Base-by-base conservation (phyloP, 2,888 invertebrate genomes). In the Cheilosia pagana region DNA sequence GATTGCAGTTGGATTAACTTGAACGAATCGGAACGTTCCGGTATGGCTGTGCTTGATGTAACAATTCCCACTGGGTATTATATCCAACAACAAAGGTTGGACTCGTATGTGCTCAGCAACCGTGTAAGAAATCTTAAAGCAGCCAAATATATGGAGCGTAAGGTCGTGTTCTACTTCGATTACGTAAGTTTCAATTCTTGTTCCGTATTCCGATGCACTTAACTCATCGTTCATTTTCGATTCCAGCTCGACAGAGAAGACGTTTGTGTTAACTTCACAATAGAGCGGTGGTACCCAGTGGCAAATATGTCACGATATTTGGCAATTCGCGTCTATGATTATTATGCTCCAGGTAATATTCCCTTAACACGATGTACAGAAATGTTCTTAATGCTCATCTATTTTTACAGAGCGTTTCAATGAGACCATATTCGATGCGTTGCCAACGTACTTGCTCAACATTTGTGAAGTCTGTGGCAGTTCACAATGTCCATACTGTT, bases 261-360 rank as follows among this genome's bases (percentile, higher is more conserved):
- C 88, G 96, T 96, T 6, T 99, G 99, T 90, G 95, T 99, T 10
- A 96, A 97, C 92, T 97, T 98, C 91, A 97, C 97, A 0, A 94
- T 98, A 71, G 98, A 98, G 92, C 94, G 99, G 87, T 99, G 98
- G 98, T 96, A 94, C 92, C 98, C 98, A 0, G 98, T 98, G 3
- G 98, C 98, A 60, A 99, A 99, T 92, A 97, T 98, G 96, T 98
- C 98, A 0, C 94, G 97, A 55, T 98, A 97, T 92, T 94, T 98
- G 87, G 95, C 97, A 3, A 95, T 98, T 68, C 94, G 96, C 74
- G 95, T 98, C 12, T 99, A 98, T 92, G 98, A 99, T 93, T 98
- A 98, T 91, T 98, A 98, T 92, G 96, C 98, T 70, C 98, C 98
- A 89, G 98, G 98, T 98, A 92, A 92, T 8, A 45, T 62, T 55